phyloP scores from a whole-genome alignment of 2,888 invertebrate species.

The Orchesellides sinensis region DNA sequence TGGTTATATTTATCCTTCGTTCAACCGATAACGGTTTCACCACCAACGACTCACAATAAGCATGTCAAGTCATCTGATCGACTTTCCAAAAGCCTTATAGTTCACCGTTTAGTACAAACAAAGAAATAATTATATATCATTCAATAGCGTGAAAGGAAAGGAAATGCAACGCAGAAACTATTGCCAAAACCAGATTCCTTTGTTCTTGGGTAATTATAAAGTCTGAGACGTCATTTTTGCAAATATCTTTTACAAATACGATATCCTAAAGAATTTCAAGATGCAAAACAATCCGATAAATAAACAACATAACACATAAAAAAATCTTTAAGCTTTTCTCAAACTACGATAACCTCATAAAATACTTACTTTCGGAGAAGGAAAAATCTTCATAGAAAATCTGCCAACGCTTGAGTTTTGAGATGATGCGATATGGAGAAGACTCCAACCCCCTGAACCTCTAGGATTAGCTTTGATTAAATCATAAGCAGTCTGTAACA shows the following conservation, averaged over 20 bases:
- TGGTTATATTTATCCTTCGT: slow-evolving; percentile 58
- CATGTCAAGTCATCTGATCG: slow-evolving; percentile 41
- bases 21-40: slow-evolving; percentile 7
- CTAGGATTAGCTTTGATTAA: slow-evolving; percentile 71
- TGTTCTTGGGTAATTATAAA: slow-evolving; percentile 37
- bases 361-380: slow-evolving; percentile 71
- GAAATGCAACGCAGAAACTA: slow-evolving; percentile 24
- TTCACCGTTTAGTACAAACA: slow-evolving; percentile 5
- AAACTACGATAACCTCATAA: neutral
- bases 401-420: slow-evolving; percentile 74
- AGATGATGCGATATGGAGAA: slow-evolving; percentile 74
- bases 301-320: neutral
- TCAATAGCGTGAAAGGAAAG: neutral
- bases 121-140: slow-evolving; percentile 2
- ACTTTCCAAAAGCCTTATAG: slow-evolving; percentile 5
- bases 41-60: slow-evolving; percentile 38
- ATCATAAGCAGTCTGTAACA: slow-evolving; percentile 73
- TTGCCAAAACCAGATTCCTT: slow-evolving; percentile 15
- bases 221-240: slow-evolving; percentile 11
- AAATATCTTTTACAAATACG: neutral
- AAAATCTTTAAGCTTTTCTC: neutral
- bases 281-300: neutral
- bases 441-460: slow-evolving; percentile 71
- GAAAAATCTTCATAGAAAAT: slow-evolving; percentile 75
- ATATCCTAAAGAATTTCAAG: neutral